phyloP scores from a whole-genome alignment of 2,888 invertebrate genomes.

The Lissonota sp. region DNA sequence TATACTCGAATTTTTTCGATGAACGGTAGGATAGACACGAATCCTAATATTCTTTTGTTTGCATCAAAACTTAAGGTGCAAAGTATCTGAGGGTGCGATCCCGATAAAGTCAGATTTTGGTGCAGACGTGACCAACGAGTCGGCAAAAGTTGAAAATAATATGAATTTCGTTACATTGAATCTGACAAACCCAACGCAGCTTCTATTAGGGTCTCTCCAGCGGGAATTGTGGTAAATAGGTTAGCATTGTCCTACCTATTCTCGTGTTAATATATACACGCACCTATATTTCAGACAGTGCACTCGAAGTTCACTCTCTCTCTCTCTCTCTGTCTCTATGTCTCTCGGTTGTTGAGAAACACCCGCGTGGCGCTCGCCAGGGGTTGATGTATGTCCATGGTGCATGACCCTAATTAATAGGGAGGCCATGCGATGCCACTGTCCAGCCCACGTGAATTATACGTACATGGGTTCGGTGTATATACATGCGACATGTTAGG shows the following conservation, averaged over 20 bases:
- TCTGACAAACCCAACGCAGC: constrained; percentile 17
- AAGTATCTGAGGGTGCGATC: too few relatives aligned
- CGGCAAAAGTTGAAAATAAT: neutral
- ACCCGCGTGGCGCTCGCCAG: constrained; percentile 58
- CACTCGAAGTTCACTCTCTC: constrained; percentile 3
- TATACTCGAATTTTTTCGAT: too few relatives aligned
- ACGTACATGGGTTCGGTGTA: constrained; percentile 61
- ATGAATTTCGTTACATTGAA: constrained; percentile 20
- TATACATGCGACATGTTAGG: constrained; percentile 55
- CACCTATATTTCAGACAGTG: constrained; percentile 25
- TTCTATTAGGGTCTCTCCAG: constrained; percentile 8
- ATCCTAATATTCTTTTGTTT: too few relatives aligned
- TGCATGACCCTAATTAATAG: constrained; percentile 84
- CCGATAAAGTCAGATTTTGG: too few relatives aligned
- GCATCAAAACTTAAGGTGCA: too few relatives aligned
- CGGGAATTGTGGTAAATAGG: neutral
- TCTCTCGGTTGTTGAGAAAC: constrained; percentile 27
- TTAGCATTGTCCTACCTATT: constrained; percentile 8
- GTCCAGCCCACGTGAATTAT: constrained; percentile 80
- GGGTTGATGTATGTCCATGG: constrained; percentile 81
- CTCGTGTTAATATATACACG: constrained; percentile 4
- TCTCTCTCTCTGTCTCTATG: neutral
- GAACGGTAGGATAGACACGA: too few relatives aligned
- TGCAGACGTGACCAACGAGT: too few relatives aligned
- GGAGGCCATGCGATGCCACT: constrained; percentile 82